Percentiles rank a stretch among this genome's conserved stretches.
Conservation (phyloP, 2,113 vertebrate genomes). For the Sceloporus tristichus region DNA sequence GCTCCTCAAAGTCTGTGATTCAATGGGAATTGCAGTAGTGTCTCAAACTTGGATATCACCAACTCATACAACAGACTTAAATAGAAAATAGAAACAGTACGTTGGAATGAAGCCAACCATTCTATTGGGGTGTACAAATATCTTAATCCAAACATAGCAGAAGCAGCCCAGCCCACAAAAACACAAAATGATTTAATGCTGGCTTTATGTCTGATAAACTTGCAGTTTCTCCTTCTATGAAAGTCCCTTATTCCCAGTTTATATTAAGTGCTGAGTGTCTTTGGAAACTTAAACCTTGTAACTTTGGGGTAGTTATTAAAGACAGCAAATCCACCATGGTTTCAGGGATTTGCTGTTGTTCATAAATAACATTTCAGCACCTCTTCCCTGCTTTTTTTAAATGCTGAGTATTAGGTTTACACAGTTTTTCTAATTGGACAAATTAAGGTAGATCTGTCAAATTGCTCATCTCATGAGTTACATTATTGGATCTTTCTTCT, state of each 20-base stretch:
- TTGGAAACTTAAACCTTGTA: conserved; percentile 27
- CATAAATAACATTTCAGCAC: conserved; percentile 16
- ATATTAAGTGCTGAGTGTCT: conserved; percentile 37
- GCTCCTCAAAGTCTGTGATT: no score
- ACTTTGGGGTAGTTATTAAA: conserved; percentile 2
- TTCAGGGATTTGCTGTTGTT: conserved; percentile 22
- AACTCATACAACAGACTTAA: no score
- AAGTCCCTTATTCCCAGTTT: conserved; percentile 36
- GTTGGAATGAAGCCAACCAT: not conserved
- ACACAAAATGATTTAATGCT: conserved; percentile 27
- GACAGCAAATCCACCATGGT: not conserved
- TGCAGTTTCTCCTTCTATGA: conserved; percentile 22
- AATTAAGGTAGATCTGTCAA: conserved; percentile 2
- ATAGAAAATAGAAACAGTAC: not conserved
- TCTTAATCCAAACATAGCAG: conserved; percentile 2
- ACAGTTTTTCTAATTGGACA: conserved; percentile 34
- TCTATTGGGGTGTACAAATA: not conserved
- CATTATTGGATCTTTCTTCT: conserved; percentile 23
- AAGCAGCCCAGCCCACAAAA: conserved; percentile 22
- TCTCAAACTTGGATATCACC: no score
- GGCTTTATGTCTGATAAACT: conserved; percentile 26
- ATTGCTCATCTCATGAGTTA: not conserved
- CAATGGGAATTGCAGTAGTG: no score
- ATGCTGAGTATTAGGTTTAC: conserved; percentile 16
- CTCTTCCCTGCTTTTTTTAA: conserved; percentile 2